Conservation (phyloP, 1,140 invertebrate genomes). For the Holcopasites calliopsidis region DNA sequence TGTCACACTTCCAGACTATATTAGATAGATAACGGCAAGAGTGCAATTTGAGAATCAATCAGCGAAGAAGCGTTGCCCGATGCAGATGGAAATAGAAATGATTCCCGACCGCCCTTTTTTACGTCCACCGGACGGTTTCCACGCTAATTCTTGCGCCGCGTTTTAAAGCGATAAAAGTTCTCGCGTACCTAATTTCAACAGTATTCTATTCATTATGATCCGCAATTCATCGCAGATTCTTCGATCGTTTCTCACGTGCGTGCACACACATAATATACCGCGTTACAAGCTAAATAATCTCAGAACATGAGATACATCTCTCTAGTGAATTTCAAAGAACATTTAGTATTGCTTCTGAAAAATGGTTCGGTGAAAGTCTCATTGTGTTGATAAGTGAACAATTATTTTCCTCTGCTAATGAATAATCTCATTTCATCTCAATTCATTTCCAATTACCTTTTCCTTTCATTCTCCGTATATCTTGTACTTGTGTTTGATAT, state of each 20-base stretch:
- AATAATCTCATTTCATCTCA: background rate
- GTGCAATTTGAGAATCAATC: slow-evolving; percentile 11
- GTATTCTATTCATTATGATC: slow-evolving; percentile 27
- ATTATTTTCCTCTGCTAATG: no score
- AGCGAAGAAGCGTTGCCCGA: background rate
- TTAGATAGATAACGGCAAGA: background rate
- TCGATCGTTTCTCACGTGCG: slow-evolving; percentile 21
- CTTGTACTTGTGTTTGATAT: no score
- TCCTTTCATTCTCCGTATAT: no score
- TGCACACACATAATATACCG: slow-evolving; percentile 34
- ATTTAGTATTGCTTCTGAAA: background rate
- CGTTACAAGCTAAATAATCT: slow-evolving; percentile 10
- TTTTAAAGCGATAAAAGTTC: slow-evolving; percentile 59
- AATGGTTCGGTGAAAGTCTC: background rate
- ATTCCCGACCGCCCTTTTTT: slow-evolving; percentile 46
- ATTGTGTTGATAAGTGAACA: background rate
- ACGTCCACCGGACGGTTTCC: slow-evolving; percentile 74
- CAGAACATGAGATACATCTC: slow-evolving; percentile 21
- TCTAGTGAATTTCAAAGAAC: background rate
- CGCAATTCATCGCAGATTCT: slow-evolving; percentile 17
- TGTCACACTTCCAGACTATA: background rate
- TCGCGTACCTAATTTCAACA: slow-evolving; percentile 36
- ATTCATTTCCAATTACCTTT: background rate
- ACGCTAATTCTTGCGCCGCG: slow-evolving; percentile 67
- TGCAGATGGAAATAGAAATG: slow-evolving; percentile 44